These are phyloP conservation scores for Tinamus guttatus DNA, from an alignment of 2,113 vertebrate species.

Conservation along the genomic window DNA sequence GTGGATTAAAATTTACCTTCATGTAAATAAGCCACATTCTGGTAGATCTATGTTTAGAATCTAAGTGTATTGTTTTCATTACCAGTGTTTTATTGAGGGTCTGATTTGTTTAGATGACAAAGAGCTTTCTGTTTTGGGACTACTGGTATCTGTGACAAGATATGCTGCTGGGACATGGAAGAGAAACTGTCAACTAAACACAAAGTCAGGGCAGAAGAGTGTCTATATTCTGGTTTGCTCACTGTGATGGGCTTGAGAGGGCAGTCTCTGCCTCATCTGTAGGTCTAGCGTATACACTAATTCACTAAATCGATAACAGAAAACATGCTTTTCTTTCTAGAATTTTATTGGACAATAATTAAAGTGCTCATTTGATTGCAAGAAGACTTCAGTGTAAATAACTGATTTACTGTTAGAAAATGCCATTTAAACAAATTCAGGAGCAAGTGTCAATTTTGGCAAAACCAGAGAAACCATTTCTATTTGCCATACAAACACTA, in stretches of 20 bases:
- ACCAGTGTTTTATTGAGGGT: background rate
- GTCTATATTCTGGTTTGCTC: background rate
- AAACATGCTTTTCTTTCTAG: background rate
- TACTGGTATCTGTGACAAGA: conserved; percentile 1
- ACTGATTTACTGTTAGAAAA: background rate
- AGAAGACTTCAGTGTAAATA: background rate
- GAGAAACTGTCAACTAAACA: conserved; percentile 13
- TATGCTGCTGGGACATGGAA: conserved; percentile 1
- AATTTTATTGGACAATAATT: background rate
- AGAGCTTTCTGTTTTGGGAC: conserved; percentile 19
- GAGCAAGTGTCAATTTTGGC: background rate
- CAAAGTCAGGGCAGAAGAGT: background rate
- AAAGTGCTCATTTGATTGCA: background rate
- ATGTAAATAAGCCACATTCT: conserved; percentile 3
- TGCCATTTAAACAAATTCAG: conserved; percentile 11
- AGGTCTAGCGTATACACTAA: background rate
- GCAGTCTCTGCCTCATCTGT: background rate
- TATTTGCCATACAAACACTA: background rate
- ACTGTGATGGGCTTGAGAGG: background rate
- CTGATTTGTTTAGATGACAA: background rate
- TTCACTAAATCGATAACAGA: background rate
- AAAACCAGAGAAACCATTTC: background rate
- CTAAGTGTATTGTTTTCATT: background rate
- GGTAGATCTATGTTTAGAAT: background rate
- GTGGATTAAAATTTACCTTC: conserved; percentile 61